Evolutionary conservation across 2,797 vertebrate species (phyloP).

Genomic region (Sitta carolinensis): DNA sequence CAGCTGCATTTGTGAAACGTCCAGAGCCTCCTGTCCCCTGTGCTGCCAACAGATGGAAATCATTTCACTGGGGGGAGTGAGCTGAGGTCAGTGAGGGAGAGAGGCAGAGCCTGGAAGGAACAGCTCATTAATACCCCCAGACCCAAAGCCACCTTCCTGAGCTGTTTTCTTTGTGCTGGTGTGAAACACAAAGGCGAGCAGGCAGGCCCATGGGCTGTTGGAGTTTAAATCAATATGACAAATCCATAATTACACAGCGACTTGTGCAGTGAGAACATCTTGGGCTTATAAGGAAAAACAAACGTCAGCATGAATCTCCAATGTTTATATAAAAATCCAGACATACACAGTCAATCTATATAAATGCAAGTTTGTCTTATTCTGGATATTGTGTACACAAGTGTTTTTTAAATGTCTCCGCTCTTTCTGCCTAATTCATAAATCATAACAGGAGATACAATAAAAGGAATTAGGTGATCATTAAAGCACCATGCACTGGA

Average conservation of each 20-base stretch:
- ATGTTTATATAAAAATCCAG: neutral
- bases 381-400: neutral
- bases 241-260: slow-evolving; percentile 1
- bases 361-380: neutral
- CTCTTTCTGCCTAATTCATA: slow-evolving; percentile 46
- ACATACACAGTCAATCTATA: neutral
- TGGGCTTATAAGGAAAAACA: neutral
- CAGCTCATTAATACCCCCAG: slow-evolving; percentile 9
- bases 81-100: neutral
- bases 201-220: neutral
- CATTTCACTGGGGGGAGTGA: neutral
- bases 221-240: slow-evolving; percentile 60
- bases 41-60: slow-evolving; percentile 47
- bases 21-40: neutral
- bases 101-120: neutral
- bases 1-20: neutral
- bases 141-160: slow-evolving; percentile 29
- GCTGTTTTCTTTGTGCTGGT: slow-evolving; percentile 16
- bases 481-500: slow-evolving; percentile 4
- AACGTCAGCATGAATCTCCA: neutral
- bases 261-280: neutral
- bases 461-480: slow-evolving; percentile 57
- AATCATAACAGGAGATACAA: slow-evolving; percentile 38
- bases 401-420: neutral
- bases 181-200: neutral